A percentile compares a stretch with the other conserved stretches of the same genome.
These are phyloP conservation scores for Aleiodes sp. DNA, from an alignment of 1,140 invertebrate species.

Conservation along the genomic window DNA sequence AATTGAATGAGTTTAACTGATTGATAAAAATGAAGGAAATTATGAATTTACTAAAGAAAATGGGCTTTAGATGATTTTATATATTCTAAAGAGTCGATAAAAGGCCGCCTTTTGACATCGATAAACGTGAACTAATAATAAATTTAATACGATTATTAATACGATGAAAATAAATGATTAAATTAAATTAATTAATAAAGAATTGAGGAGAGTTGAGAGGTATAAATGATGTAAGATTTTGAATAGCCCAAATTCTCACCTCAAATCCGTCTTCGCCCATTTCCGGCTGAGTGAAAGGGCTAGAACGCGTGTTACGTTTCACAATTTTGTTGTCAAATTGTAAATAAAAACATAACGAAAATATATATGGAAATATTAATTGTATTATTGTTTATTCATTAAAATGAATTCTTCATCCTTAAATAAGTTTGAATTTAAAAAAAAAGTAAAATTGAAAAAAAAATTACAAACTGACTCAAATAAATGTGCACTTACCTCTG, in stretches of 20 bases:
- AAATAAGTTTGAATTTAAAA: no score
- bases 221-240: constrained; percentile 47
- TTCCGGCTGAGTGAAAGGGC: constrained; percentile 43
- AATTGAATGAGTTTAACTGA: not conserved
- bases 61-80: constrained; percentile 43
- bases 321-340: constrained; percentile 56
- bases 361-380: constrained; percentile 45
- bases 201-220: constrained; percentile 19
- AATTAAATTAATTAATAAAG: no score
- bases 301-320: constrained; percentile 49
- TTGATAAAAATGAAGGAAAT: constrained; percentile 17
- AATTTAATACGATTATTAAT: constrained; percentile 50
- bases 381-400: not conserved
- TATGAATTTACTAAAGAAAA: constrained; percentile 44
- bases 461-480: no score
- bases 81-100: constrained; percentile 36
- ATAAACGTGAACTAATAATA: constrained; percentile 41
- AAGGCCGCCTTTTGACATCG: constrained; percentile 39
- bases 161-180: constrained; percentile 22
- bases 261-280: constrained; percentile 36
- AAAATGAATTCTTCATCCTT: no score
- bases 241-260: constrained; percentile 43
- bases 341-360: constrained; percentile 60
- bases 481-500: no score
- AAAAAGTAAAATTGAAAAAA: no score